A percentile compares a stretch with the other conserved stretches of the same genome.
phyloP scores from a whole-genome alignment of 2,888 invertebrate species.

The Yponomeuta malinellus region DNA sequence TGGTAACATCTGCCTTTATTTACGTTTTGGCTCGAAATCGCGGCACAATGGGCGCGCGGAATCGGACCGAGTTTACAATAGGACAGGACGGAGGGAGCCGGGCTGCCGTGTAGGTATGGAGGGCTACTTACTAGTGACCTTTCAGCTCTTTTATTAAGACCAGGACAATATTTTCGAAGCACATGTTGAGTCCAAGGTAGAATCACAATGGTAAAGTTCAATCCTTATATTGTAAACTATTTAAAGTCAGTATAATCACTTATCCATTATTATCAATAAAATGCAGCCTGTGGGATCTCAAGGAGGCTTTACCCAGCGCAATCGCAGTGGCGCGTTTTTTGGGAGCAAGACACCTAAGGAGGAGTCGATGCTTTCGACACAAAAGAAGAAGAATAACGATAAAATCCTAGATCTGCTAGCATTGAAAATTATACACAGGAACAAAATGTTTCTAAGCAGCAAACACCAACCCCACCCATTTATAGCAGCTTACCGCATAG shows the following conservation, averaged over 20 bases:
- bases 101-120: background rate
- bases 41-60: conserved; percentile 65
- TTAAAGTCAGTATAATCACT: no score
- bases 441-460: background rate
- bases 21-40: conserved; percentile 69
- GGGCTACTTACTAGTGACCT: background rate
- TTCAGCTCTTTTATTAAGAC: conserved; percentile 25
- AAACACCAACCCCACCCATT: background rate
- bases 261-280: no score
- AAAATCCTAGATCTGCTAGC: no score
- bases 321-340: no score
- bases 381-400: no score
- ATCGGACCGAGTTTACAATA: conserved; percentile 55
- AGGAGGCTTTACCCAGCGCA: no score
- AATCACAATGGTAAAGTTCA: no score
- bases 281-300: no score
- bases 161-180: conserved; percentile 31
- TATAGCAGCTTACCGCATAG: background rate
- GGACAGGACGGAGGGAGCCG: conserved; percentile 29
- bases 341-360: no score
- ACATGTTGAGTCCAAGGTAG: background rate
- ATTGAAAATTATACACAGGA: background rate
- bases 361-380: no score
- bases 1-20: conserved; percentile 74
- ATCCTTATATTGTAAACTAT: no score